Base-by-base conservation (phyloP, 1,140 invertebrate genomes). In the Liolophura sinensis region DNA sequence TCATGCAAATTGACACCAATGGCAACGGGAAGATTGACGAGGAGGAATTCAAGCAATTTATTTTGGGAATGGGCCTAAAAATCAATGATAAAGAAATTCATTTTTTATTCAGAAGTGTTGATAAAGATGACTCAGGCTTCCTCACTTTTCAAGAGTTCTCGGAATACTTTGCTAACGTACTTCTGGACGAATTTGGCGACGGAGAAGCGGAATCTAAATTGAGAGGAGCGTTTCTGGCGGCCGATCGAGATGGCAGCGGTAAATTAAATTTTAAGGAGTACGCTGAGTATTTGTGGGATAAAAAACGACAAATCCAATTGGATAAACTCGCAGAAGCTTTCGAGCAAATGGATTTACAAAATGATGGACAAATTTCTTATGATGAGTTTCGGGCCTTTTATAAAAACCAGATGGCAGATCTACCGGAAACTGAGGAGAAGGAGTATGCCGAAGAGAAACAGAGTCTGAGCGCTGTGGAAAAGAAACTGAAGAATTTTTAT, bases 231-330 rank as follows among this genome's bases (percentile, higher is more conserved):
- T 72, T 72, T 52, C 15, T 69, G 15, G n/a, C 57, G 20, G 70
- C 70, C n/a, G 70, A 72, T 51, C 3, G 56, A 46, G 40, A 72
- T 48, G 60, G 67, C 0, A 60, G 48, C n/a, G 70, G 70, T 16
- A 57, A 27, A 18, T 1, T 72, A 12, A 69, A 64, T 52, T 72
- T 72, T 60, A 54, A 56, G 27, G 67, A 72, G 55, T 72, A 69
- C 60, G 48, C 67, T 24, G 67, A 68, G 60, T 72, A 50, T 51
- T 54, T 69, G 0, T 62, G 66, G 67, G 60, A 65, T 16, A 72
- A 62, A 16, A 56, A 64, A 9, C 61, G 60, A 15, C 48, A 57
- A 0, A 48, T 65, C 14, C 27, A 49, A 14, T 27, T 72, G n/a
- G 31, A 18, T 16, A 20, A 50, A n/a, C 20, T 63, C 14, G 49